These are phyloP conservation scores for Xylocopa sonorina DNA, from an alignment of 1,140 invertebrate species.

Conservation along the genomic window DNA sequence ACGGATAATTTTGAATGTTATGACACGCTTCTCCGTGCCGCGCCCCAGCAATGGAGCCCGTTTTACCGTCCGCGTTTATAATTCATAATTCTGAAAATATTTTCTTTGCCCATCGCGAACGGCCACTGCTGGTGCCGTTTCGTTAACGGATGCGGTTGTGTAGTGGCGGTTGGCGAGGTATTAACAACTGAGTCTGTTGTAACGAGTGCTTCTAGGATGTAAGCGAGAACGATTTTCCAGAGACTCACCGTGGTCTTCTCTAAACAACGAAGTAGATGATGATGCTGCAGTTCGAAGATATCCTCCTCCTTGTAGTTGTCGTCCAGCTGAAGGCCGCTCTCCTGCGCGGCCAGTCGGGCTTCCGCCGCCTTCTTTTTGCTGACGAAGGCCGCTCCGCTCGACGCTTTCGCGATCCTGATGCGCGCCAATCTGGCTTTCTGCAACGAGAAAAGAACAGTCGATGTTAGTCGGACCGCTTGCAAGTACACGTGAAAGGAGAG, in stretches of 20 bases:
- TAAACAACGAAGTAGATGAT: constrained; percentile 97
- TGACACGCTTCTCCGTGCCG: not conserved
- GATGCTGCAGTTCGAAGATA: constrained; percentile 99
- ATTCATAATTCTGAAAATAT: constrained; percentile 6
- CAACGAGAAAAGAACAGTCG: constrained; percentile 77
- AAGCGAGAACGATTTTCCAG: not conserved
- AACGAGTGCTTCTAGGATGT: too few relatives aligned
- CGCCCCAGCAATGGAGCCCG: not conserved
- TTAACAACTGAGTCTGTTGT: too few relatives aligned
- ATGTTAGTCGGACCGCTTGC: too few relatives aligned
- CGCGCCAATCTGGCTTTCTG: constrained; percentile 99
- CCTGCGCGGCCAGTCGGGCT: constrained; percentile 94
- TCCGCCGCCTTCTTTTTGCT: constrained; percentile 99
- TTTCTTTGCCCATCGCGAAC: not conserved
- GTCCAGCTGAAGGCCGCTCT: constrained; percentile 93
- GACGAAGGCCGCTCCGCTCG: constrained; percentile 98
- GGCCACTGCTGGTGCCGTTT: too few relatives aligned
- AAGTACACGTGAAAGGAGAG: not conserved
- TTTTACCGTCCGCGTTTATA: constrained; percentile 2
- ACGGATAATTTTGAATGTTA: too few relatives aligned
- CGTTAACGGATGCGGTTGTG: too few relatives aligned
- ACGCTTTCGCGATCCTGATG: constrained; percentile 99
- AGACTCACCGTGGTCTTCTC: constrained; percentile 97
- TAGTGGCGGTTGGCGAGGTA: not conserved
- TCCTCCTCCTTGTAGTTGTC: constrained; percentile 96